Base-by-base conservation (phyloP, 2,888 invertebrate genomes). In the Lepidochrysops patricia region DNA sequence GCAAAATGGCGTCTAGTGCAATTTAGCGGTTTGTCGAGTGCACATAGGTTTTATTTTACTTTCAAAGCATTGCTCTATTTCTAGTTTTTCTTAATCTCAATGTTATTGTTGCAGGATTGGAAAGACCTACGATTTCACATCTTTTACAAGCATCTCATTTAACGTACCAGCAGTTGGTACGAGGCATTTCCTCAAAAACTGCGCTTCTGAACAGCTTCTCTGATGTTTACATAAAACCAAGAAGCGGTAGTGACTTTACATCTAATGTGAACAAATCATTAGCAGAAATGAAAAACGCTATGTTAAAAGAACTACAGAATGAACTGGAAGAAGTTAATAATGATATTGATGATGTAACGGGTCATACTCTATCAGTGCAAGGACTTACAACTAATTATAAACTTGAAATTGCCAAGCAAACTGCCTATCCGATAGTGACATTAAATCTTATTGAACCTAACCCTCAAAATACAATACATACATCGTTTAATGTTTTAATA, bases 201-300 rank as follows among this genome's bases (percentile, higher is more conserved):
- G 92, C 94, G 0, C 80, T 94, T 62, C 67, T 79, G 2, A 90
- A 88, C 57, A 90, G 92, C 61, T 92, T 92, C 66, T 77, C 90
- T 0, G 94, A 94, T 72, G 92, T 94, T 12, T 95, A 94, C 70
- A 90, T 92, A 3, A 91, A 91, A 68, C 84, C 91, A 0, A 81
- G 90, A 67, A 83, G 82, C 58, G 84, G 86, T 1, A 76, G 76
- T 3, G 88, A 90, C 61, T 81, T 85, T 2, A 71, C 77, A 2
- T 70, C 79, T 0, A 75, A 72, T 19, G 62, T 79, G 0, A 87
- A 77, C 62, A 77, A 83, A 48, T 84, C 91, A 7, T 71, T 91
- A 2, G 82, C 84, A 3, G 82, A 86, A 64, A 86, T 90, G 67
- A 88, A 91, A 69, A 85, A 90, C 37, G 74, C 84, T 50, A 86